Evolutionary conservation across 2,113 vertebrate species (phyloP).

Genomic region (Hippopotamus amphibius): DNA sequence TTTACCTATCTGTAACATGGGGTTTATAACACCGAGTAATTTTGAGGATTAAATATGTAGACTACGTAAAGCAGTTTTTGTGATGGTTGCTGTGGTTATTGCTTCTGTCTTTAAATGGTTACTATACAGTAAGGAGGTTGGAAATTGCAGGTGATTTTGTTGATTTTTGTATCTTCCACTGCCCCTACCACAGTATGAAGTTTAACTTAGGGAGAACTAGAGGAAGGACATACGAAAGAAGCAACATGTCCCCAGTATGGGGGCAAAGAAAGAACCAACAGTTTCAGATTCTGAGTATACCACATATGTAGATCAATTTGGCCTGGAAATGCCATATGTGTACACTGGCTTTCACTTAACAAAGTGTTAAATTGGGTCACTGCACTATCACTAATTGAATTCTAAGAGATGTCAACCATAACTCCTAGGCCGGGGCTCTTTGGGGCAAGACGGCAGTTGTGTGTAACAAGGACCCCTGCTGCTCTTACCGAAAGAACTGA

Average conservation of each 20-base stretch:
- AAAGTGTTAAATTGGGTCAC: conserved; percentile 83
- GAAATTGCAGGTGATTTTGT: background rate
- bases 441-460: conserved; percentile 80
- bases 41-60: background rate
- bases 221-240: background rate
- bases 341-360: conserved; percentile 80
- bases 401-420: conserved; percentile 83
- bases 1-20: background rate
- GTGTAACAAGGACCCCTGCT: conserved; percentile 48
- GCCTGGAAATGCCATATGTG: conserved; percentile 80
- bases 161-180: background rate
- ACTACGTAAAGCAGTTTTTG: background rate
- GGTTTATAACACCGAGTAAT: background rate
- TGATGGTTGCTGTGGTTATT: background rate
- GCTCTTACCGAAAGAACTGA: background rate
- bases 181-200: background rate
- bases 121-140: background rate
- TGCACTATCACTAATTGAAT: conserved; percentile 82
- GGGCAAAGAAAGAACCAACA: conserved; percentile 71
- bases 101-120: conserved; percentile 37
- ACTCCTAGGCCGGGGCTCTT: conserved; percentile 73
- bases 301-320: conserved; percentile 75
- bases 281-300: conserved; percentile 71
- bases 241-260: conserved; percentile 21
- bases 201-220: background rate